These are phyloP conservation scores for Fistularia commersonii DNA, from an alignment of 2,797 vertebrate species.

Conservation along the genomic window DNA sequence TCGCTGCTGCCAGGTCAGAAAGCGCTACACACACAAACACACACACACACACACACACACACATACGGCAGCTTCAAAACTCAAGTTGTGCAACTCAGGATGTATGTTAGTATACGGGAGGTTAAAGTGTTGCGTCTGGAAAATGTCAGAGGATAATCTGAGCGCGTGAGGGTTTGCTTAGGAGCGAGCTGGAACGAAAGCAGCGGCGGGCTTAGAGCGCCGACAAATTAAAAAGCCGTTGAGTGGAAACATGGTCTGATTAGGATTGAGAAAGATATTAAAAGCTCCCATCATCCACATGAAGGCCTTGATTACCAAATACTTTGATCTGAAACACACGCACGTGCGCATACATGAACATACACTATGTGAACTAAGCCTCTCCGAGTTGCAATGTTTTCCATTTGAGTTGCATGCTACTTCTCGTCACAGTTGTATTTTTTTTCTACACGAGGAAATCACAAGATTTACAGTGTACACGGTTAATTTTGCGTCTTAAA, in stretches of 20 bases:
- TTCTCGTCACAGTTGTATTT: constrained; percentile 23
- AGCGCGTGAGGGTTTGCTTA: constrained; percentile 21
- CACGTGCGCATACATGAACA: constrained; percentile 8
- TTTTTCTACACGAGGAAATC: constrained; percentile 1
- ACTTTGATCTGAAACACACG: constrained; percentile 31
- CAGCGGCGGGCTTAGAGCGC: constrained; percentile 38
- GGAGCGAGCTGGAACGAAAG: constrained; percentile 20
- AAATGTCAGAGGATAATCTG: no score
- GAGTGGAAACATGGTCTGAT: constrained; percentile 26
- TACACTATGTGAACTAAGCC: constrained; percentile 5
- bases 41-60: no score
- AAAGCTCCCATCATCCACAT: constrained; percentile 41
- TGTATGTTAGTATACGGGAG: no score
- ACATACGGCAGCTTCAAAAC: no score
- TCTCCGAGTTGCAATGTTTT: no score
- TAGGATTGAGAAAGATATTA: constrained; percentile 43
- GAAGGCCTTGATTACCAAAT: constrained; percentile 46
- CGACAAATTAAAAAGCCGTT: constrained; percentile 30
- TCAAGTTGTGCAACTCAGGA: no score
- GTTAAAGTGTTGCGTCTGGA: no score
- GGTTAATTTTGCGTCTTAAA: no score
- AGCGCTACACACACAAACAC: no score
- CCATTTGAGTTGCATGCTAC: constrained; percentile 74
- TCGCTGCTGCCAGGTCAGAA: no score
- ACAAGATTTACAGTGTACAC: constrained; percentile 20